Evolutionary conservation across 1,140 invertebrate genomes (phyloP), one percentile per base, ranked within the genome.

Genomic region (Ditylenchus dipsaci): DNA sequence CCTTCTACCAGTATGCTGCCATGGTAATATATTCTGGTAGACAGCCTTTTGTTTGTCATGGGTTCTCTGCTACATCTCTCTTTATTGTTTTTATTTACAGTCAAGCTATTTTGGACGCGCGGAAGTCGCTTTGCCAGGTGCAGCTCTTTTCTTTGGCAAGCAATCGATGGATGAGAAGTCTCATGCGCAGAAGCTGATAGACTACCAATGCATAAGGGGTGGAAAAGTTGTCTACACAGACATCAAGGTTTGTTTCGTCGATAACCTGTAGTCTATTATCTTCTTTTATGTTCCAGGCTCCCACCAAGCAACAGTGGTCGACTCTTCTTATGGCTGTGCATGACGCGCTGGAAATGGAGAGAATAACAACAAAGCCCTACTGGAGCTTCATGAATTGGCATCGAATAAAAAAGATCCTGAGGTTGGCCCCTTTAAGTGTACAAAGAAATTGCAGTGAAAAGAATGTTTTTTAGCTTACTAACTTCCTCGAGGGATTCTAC

Each of bases 1-100:
- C 91, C 3, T 89, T 88, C 82, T 92, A 93, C 83, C 87, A 87
- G 29, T 93, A 93, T 84, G 83, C 91, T 80, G 88, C 90, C 19
- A 90, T 93, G 90, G 87, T 74, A 56, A 38, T 38, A 38, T 5
- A 5, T 38, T 38, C 11, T 38, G 33, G 33, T 38, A 11, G 33
- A 38, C 11, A 3, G 33, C 11, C 11, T 38, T 38, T 38, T 38
- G 33, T 11, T 38, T 38, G 3, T 5, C 11, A 38, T 11, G 33
- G 3, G 33, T 38, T 11, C 33, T 38, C 33, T 5, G 3, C 11
- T 38, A 5, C 11, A 38, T 38, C 11, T 38, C 11, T 38, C 33
- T 38, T 38, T 11, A 5, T 38, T 11, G 11, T 38, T 38, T 38
- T 38, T 38, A 3, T 71, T 72, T 59, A 17, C 33, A 74, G 73